Base-by-base conservation (phyloP, 2,113 vertebrate genomes). In the Columbina picui region DNA sequence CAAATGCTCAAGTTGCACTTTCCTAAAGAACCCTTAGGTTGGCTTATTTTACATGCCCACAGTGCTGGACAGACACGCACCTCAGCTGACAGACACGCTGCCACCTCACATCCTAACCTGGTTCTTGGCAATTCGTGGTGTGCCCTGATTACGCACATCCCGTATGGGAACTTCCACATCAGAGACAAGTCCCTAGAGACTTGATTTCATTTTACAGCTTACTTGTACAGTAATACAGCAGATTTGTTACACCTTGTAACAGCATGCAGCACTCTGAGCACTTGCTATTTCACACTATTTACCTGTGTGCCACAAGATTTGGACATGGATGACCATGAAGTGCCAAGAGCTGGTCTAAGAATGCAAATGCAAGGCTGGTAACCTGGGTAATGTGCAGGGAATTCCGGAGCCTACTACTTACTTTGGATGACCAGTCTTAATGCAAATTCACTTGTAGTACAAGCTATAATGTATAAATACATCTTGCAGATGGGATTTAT, bases 81-180 rank as follows among this genome's bases (percentile, higher is more conserved):
- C 38, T 8, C 4, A 34, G 22, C 57, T 0, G 0, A 67, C 43
- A 43, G 41, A 38, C 34, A 52, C 11, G 3, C n/a, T 34, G 41
- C 52, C 93, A 82, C 43, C 61, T 71, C 56, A 45, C 49, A 93
- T 26, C 39, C 87, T 43, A 82, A 65, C 32, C 69, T 39, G 32
- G 3, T 18, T 71, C 79, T 47, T 50, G 57, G 78, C 53, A 68
- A 47, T 71, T 5, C 20, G 26, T 43, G 43, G 12, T 26, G 32
- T 1, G 5, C 61, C 41, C 64, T 36, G 3, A 43, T 27, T 47
- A 65, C 49, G 26, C n/a, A 23, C 5, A 26, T 71, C 78, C 84
- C 23, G 5, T 14, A 27, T 39, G 61, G 43, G 75, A 65, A 65
- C 30, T 57, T 86, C 39, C 73, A 32, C 41, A 65, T 10, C 27